These are phyloP conservation scores for Sussaba pulchella DNA, from an alignment of 2,888 invertebrate species.

Conservation along the genomic window DNA sequence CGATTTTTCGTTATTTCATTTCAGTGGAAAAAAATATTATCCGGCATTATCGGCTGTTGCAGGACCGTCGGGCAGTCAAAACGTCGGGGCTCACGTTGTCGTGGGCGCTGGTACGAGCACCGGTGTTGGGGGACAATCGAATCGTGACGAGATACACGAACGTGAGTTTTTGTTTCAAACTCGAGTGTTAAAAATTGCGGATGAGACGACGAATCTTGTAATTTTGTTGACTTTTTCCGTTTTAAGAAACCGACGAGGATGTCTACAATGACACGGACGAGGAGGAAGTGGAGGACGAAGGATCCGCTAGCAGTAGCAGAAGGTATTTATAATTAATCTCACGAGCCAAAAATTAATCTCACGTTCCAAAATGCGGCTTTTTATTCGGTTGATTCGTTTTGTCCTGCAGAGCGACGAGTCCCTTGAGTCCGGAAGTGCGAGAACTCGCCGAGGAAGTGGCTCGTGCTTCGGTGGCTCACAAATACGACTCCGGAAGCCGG, in stretches of 20 bases:
- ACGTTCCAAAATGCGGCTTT: background rate
- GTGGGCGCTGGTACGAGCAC: constrained; percentile 77
- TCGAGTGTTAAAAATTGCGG: constrained; percentile 18
- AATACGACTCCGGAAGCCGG: constrained; percentile 75
- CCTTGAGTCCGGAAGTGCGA: constrained; percentile 81
- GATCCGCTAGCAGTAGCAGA: constrained; percentile 61
- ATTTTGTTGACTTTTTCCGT: background rate
- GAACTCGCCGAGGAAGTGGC: constrained; percentile 78
- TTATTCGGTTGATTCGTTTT: background rate
- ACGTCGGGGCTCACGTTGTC: constrained; percentile 62
- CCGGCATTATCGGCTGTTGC: background rate
- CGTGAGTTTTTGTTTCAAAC: constrained; percentile 70
- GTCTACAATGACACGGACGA: constrained; percentile 83
- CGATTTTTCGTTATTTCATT: too few relatives aligned
- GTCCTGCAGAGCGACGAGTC: constrained; percentile 77
- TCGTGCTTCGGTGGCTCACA: constrained; percentile 74
- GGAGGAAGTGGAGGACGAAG: constrained; percentile 82
- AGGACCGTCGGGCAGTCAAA: constrained; percentile 79
- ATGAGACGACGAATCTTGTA: background rate
- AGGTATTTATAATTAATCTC: constrained; percentile 47
- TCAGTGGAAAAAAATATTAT: too few relatives aligned
- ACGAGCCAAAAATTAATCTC: background rate
- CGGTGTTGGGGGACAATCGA: constrained; percentile 68
- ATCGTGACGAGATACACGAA: constrained; percentile 73
- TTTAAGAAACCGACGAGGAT: constrained; percentile 79